A percentile compares a stretch with the other conserved stretches of the same genome.
Evolutionary conservation across 2,797 vertebrate genomes (phyloP).

Genomic region (Columba guinea): DNA sequence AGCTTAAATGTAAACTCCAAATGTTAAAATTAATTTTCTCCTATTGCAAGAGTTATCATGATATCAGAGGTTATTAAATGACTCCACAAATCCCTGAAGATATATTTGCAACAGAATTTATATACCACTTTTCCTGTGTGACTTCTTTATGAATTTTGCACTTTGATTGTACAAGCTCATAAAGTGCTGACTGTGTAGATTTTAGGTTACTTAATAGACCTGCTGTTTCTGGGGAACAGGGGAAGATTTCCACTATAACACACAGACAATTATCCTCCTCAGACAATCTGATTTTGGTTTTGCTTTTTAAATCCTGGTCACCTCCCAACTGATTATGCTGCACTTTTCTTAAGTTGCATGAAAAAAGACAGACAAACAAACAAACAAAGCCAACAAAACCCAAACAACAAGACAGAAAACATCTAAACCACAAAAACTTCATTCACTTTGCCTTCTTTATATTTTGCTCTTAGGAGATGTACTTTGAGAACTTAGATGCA

Average conservation of each 20-base stretch:
- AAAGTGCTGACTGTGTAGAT: background rate
- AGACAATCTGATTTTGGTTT: background rate
- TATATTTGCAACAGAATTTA: constrained; percentile 11
- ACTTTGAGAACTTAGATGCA: background rate
- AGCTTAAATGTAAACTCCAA: background rate
- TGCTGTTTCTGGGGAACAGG: background rate
- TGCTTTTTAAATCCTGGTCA: background rate
- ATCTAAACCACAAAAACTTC: background rate
- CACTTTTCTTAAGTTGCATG: background rate
- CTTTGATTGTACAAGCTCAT: background rate
- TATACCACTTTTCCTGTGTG: background rate
- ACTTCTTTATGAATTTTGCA: constrained; percentile 32
- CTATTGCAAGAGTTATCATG: background rate
- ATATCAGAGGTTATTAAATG: background rate
- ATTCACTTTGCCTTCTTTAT: background rate
- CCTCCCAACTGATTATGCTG: background rate
- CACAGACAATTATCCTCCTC: background rate
- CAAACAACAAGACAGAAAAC: too few species aligned
- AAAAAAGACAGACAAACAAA: background rate
- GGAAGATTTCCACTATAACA: background rate
- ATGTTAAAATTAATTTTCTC: background rate
- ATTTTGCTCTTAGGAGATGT: background rate
- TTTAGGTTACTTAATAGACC: background rate
- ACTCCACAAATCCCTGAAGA: background rate
- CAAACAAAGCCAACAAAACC: too few species aligned